Evolutionary conservation across 2,888 invertebrate genomes (phyloP).

Genomic region (Halictus ligatus): DNA sequence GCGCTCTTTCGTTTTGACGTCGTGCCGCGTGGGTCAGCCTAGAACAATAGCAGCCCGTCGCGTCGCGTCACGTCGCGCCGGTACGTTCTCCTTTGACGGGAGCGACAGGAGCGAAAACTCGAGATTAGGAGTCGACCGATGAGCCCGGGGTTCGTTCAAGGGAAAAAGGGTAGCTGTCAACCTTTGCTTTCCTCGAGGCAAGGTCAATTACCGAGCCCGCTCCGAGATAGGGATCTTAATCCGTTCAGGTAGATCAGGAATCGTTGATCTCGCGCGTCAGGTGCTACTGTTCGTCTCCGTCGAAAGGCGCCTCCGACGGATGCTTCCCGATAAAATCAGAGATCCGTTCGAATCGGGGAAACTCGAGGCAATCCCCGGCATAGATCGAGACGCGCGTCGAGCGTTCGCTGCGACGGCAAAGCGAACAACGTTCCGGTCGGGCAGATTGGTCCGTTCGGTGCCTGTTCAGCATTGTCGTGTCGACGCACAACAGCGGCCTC

Average conservation of each 20-base stretch:
- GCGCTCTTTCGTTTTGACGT: neutral
- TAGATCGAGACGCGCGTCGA: neutral
- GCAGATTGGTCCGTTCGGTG: neutral
- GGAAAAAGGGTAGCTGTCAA: conserved; percentile 57
- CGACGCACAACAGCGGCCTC: neutral
- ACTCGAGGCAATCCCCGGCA: neutral
- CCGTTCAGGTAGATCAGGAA: conserved; percentile 72
- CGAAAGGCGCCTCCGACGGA: neutral
- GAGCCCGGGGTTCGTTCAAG: conserved; percentile 20
- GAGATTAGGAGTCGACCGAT: conserved; percentile 10
- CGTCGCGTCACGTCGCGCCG: neutral
- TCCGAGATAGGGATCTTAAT: conserved; percentile 75
- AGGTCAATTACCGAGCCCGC: conserved; percentile 68
- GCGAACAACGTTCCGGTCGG: neutral
- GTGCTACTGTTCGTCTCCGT: conserved; percentile 74
- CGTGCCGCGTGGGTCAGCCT: neutral
- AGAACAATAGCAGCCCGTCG: neutral
- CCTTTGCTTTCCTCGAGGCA: conserved; percentile 59
- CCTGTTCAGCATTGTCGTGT: neutral
- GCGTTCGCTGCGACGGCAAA: neutral
- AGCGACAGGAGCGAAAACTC: neutral
- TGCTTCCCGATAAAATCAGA: conserved; percentile 57
- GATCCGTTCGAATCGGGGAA: conserved; percentile 46
- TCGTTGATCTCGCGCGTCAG: conserved; percentile 70
- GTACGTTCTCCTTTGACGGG: neutral